Conservation (phyloP, 2,797 vertebrate genomes). For the Syngnathus acus region DNA sequence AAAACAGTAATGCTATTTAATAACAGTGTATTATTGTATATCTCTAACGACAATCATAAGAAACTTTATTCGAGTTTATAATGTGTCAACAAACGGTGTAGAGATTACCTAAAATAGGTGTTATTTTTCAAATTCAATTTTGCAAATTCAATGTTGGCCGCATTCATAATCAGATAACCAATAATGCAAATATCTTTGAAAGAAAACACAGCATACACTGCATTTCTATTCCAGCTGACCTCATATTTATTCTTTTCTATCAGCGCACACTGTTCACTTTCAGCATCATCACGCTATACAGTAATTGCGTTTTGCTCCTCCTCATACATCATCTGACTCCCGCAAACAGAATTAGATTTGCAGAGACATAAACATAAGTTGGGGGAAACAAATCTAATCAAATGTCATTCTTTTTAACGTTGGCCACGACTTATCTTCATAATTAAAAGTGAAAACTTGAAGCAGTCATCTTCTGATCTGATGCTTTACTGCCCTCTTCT, state of each 20-base stretch:
- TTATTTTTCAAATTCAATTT: neutral
- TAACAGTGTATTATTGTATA: neutral
- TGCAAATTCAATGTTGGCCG: neutral
- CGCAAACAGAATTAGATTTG: neutral
- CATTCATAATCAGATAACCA: neutral
- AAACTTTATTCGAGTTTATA: neutral
- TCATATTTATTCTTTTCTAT: neutral
- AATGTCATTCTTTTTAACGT: neutral
- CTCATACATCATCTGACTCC: neutral
- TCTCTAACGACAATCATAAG: neutral
- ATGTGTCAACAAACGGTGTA: neutral
- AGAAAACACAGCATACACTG: neutral
- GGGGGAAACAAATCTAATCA: neutral
- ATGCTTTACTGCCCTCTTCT: slow-evolving; percentile 49
- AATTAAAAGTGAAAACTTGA: neutral
- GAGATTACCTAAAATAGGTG: neutral
- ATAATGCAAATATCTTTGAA: neutral
- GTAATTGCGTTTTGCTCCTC: neutral
- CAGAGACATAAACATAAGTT: neutral
- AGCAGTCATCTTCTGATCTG: slow-evolving; percentile 4
- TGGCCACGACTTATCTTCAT: neutral
- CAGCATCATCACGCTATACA: neutral
- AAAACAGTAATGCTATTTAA: no score
- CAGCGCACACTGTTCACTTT: neutral
- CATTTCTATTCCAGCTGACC: neutral